Evolutionary conservation across 2,113 vertebrate species (phyloP).

Genomic region (Chloropsis cyanopogon): DNA sequence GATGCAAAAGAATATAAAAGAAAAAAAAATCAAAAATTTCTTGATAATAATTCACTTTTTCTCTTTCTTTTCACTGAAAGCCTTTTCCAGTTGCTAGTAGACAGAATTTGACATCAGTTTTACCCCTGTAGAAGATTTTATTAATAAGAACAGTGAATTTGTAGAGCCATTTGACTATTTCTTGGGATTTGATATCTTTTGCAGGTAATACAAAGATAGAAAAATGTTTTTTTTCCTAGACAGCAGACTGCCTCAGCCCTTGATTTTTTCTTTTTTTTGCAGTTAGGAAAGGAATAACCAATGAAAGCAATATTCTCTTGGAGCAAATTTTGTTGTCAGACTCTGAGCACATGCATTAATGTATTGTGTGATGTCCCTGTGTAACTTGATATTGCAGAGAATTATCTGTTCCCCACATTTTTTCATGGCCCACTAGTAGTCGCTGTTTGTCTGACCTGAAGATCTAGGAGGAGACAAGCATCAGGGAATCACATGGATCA

Average conservation of each 20-base stretch:
- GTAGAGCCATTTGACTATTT: slow-evolving; percentile 14
- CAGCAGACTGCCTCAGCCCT: neutral
- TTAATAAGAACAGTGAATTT: neutral
- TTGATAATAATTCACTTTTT: neutral
- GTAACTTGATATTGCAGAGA: neutral
- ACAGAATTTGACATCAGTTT: neutral
- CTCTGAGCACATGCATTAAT: neutral
- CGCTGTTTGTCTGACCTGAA: neutral
- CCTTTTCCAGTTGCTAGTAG: neutral
- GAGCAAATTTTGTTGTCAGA: neutral
- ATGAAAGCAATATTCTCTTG: neutral
- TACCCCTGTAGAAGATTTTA: neutral
- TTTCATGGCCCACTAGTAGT: neutral
- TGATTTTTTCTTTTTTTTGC: slow-evolving; percentile 30
- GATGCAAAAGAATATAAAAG: neutral
- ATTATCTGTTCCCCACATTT: neutral
- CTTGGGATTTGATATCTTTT: slow-evolving; percentile 24
- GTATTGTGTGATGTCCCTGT: neutral
- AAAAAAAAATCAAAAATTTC: neutral
- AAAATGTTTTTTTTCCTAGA: slow-evolving; percentile 18
- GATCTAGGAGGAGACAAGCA: neutral
- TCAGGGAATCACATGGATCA: neutral
- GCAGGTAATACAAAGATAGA: neutral
- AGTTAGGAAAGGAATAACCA: neutral
- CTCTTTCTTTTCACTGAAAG: neutral